Conservation (phyloP, 2,888 invertebrate genomes). For the Amblyjoppa fuscipennis region DNA sequence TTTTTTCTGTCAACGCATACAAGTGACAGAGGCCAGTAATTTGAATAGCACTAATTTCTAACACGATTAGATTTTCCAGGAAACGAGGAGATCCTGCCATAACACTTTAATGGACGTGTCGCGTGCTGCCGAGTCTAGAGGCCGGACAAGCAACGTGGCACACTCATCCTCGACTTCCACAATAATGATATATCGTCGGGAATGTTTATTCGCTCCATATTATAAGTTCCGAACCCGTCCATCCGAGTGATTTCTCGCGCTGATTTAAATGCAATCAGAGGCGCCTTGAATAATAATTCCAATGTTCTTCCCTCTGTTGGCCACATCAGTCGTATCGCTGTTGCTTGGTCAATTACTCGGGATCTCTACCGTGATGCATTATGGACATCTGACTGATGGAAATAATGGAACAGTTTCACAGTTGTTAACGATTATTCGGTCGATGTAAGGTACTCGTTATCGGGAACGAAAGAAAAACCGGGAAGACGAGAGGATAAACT, state of each 20-base stretch:
- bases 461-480: constrained; percentile 20
- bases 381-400: not conserved
- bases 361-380: not conserved
- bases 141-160: constrained; percentile 3
- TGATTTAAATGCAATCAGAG: not conserved
- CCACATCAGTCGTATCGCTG: not conserved
- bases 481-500: constrained; percentile 42
- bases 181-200: not conserved
- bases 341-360: not conserved
- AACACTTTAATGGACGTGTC: constrained; percentile 55
- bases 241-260: not conserved
- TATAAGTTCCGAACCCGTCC: not conserved
- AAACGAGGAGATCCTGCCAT: constrained; percentile 47
- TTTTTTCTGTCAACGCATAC: constrained; percentile 30
- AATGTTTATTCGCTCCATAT: constrained; percentile 1
- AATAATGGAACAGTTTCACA: constrained; percentile 7
- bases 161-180: not conserved
- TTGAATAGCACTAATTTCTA: constrained; percentile 67
- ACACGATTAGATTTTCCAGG: constrained; percentile 65
- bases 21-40: constrained; percentile 52
- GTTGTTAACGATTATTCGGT: constrained; percentile 26
- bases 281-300: not conserved
- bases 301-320: not conserved
- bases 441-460: constrained; percentile 21
- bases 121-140: constrained; percentile 52